Conservation (phyloP, 1,140 invertebrate genomes). For the Probaryconus sp. region DNA sequence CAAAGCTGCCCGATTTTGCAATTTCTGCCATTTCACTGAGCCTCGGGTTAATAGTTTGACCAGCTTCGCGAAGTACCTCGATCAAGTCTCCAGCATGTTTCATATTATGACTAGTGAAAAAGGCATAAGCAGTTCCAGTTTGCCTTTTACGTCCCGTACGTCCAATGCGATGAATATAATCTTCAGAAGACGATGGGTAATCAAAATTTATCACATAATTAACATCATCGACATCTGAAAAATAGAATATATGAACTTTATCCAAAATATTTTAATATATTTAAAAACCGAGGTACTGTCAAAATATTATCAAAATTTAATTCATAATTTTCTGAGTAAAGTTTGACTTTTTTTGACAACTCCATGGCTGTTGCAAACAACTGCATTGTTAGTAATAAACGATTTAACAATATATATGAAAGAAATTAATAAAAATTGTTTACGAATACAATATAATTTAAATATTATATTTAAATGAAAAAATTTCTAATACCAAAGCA, state of each 20-base stretch:
- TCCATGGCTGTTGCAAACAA: no score
- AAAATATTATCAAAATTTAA: neutral
- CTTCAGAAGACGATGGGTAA: slow-evolving; percentile 89
- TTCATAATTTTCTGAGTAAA: neutral
- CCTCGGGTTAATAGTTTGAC: slow-evolving; percentile 83
- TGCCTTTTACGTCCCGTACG: slow-evolving; percentile 86
- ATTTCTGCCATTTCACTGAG: slow-evolving; percentile 78
- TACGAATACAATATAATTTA: no score
- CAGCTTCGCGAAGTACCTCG: slow-evolving; percentile 84
- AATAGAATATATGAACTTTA: no score
- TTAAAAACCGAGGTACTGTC: slow-evolving; percentile 51
- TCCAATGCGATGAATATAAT: slow-evolving; percentile 92
- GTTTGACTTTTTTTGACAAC: no score
- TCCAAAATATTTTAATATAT: no score
- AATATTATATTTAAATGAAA: slow-evolving; percentile 5
- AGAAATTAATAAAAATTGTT: neutral
- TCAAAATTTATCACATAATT: slow-evolving; percentile 93
- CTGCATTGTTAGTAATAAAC: no score
- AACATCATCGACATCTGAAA: slow-evolving; percentile 91
- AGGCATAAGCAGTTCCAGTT: slow-evolving; percentile 89
- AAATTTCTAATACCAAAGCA: slow-evolving; percentile 45
- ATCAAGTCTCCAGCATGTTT: slow-evolving; percentile 85
- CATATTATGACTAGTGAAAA: slow-evolving; percentile 85
- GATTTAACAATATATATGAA: no score
- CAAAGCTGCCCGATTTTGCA: slow-evolving; percentile 70